These are phyloP conservation scores for Trichopria drosophilae DNA, from an alignment of 2,888 invertebrate species.

Conservation along the genomic window DNA sequence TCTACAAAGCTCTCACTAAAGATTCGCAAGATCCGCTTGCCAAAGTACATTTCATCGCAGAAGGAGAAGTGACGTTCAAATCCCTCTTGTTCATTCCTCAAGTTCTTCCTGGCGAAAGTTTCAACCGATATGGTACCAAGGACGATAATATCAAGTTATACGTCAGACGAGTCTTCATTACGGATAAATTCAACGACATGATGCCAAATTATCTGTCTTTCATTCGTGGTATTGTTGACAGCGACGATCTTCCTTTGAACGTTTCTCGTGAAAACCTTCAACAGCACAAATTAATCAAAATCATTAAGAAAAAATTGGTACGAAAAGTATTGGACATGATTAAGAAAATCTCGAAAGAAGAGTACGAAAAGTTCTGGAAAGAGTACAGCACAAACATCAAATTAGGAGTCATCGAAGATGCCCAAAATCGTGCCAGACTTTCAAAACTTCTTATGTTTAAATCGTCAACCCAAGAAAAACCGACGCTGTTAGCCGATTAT, in stretches of 20 bases:
- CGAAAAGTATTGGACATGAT: conserved; percentile 97
- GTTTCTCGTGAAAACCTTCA: conserved; percentile 97
- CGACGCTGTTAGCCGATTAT: conserved; percentile 84
- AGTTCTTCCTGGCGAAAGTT: conserved; percentile 87
- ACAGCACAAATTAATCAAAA: conserved; percentile 97
- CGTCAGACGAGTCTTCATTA: conserved; percentile 98
- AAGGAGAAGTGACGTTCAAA: conserved; percentile 99
- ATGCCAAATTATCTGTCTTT: conserved; percentile 97
- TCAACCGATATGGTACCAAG: conserved; percentile 94
- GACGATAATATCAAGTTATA: conserved; percentile 95
- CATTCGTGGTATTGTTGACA: conserved; percentile 96
- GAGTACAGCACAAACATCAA: conserved; percentile 98
- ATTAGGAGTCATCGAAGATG: conserved; percentile 96
- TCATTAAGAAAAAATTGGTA: conserved; percentile 98
- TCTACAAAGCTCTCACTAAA: conserved; percentile 94
- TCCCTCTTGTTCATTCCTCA: conserved; percentile 92
- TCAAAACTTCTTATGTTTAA: conserved; percentile 92
- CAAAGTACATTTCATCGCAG: conserved; percentile 94
- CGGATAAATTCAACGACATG: conserved; percentile 99
- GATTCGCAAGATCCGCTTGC: conserved; percentile 81
- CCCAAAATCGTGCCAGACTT: conserved; percentile 91
- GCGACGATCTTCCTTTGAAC: conserved; percentile 97
- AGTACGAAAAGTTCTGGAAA: conserved; percentile 95
- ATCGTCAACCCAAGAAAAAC: conserved; percentile 71
- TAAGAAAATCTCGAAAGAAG: conserved; percentile 89